Conservation (phyloP, 2,888 invertebrate genomes). For the Drosophila peninsularis region DNA sequence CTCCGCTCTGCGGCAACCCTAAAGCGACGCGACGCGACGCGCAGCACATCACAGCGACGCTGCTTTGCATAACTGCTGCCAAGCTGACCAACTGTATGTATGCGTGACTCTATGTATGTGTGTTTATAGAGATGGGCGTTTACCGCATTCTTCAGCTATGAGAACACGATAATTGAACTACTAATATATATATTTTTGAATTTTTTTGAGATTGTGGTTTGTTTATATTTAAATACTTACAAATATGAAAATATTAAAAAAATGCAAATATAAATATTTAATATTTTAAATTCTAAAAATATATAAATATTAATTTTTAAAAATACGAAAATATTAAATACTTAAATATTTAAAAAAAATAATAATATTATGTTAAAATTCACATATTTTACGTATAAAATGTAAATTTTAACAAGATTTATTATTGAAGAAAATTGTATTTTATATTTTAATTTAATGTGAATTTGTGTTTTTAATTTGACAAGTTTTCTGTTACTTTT, state of each 20-base stretch:
- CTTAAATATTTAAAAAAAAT: too few species aligned
- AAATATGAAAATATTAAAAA: too few species aligned
- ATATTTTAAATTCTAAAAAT: too few species aligned
- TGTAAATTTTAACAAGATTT: too few species aligned
- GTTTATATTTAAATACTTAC: background rate
- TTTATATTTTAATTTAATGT: too few species aligned
- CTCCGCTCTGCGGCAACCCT: conserved; percentile 62
- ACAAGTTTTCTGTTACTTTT: too few species aligned
- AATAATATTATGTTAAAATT: too few species aligned
- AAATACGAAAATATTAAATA: background rate
- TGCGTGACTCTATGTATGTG: conserved; percentile 21
- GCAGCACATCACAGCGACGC: conserved; percentile 37
- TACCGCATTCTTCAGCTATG: background rate
- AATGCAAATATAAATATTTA: too few species aligned
- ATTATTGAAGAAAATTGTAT: too few species aligned
- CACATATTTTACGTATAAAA: too few species aligned
- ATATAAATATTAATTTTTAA: too few species aligned
- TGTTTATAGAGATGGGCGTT: conserved; percentile 30
- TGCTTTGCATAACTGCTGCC: conserved; percentile 65
- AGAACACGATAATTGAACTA: background rate
- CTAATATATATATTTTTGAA: background rate
- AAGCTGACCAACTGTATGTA: conserved; percentile 41
- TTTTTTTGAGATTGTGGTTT: background rate
- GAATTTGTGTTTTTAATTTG: too few species aligned
- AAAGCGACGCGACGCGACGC: conserved; percentile 37